A percentile compares a stretch with the other conserved stretches of the same genome.
phyloP scores from a whole-genome alignment of 2,888 invertebrate genomes.

The Isoperla grammatica region DNA sequence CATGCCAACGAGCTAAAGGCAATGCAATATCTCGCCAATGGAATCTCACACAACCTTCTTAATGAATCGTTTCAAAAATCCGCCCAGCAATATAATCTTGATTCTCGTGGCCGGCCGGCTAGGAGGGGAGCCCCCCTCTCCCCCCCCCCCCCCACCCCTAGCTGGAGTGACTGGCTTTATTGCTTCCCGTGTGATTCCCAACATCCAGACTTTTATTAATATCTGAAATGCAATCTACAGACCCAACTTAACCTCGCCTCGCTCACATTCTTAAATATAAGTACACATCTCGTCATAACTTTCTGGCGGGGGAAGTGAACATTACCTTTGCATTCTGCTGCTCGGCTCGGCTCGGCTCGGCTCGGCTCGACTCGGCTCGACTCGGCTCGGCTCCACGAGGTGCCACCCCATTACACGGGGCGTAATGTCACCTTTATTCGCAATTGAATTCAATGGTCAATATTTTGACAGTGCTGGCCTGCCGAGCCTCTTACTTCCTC shows the following conservation, averaged over 20 bases:
- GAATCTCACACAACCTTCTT: slow-evolving; percentile 24
- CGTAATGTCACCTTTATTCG: too few species aligned
- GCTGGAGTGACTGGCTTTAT: slow-evolving; percentile 16
- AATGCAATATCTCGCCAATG: slow-evolving; percentile 7
- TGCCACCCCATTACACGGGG: too few species aligned
- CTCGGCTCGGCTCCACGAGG: too few species aligned
- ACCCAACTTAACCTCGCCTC: neutral
- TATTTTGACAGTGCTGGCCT: too few species aligned
- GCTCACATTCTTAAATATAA: slow-evolving; percentile 13
- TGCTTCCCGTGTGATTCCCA: slow-evolving; percentile 12
- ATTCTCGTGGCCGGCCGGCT: slow-evolving; percentile 26
- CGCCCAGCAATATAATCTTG: slow-evolving; percentile 39
- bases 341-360: too few species aligned
- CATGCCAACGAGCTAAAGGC: neutral
- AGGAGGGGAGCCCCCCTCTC: neutral
- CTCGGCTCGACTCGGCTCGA: too few species aligned
- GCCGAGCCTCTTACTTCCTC: too few species aligned
- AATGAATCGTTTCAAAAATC: slow-evolving; percentile 42
- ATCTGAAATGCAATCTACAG: slow-evolving; percentile 20
- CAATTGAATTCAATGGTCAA: too few species aligned
- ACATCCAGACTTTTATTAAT: slow-evolving; percentile 14
- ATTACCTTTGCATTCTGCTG: too few species aligned
- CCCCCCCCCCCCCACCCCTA: neutral
- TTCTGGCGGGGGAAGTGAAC: too few species aligned
- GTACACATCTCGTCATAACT: neutral